A percentile compares a stretch with the other conserved stretches of the same genome.
phyloP scores from a whole-genome alignment of 2,797 vertebrate species.

The Trichosurus vulpecula region DNA sequence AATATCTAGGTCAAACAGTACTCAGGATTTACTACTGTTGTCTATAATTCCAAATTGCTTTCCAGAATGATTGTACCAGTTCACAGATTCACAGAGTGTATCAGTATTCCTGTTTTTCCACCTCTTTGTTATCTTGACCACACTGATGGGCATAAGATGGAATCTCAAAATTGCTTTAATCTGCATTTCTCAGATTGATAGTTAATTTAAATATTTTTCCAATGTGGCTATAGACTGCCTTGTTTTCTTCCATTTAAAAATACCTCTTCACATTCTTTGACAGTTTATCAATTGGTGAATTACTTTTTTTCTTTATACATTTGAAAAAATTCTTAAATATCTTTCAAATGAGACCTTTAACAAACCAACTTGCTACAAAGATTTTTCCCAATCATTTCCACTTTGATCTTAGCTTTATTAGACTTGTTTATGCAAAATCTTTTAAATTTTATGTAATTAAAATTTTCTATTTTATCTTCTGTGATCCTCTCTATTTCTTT shows the following conservation, averaged over 20 bases:
- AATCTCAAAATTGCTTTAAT: not conserved
- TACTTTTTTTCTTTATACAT: not conserved
- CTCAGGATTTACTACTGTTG: not conserved
- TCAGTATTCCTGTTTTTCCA: not conserved
- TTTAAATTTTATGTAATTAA: not conserved
- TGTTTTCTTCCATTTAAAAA: not conserved
- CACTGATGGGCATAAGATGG: not conserved
- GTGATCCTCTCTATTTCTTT: not conserved
- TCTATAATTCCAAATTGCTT: not conserved
- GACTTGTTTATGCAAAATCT: not conserved
- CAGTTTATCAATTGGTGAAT: not conserved
- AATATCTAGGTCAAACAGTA: not conserved
- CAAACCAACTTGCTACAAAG: not conserved
- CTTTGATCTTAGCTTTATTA: not conserved
- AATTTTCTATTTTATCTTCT: not conserved
- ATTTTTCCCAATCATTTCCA: not conserved
- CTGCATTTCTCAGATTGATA: not conserved
- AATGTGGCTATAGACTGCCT: not conserved
- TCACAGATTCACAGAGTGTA: not conserved
- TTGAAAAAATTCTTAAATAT: not conserved
- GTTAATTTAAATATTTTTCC: not conserved
- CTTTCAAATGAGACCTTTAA: not conserved
- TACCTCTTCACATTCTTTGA: not conserved
- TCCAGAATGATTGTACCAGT: not conserved
- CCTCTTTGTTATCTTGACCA: not conserved